Conservation (phyloP, 2,888 invertebrate species). For the Epistrophe grossulariae region DNA sequence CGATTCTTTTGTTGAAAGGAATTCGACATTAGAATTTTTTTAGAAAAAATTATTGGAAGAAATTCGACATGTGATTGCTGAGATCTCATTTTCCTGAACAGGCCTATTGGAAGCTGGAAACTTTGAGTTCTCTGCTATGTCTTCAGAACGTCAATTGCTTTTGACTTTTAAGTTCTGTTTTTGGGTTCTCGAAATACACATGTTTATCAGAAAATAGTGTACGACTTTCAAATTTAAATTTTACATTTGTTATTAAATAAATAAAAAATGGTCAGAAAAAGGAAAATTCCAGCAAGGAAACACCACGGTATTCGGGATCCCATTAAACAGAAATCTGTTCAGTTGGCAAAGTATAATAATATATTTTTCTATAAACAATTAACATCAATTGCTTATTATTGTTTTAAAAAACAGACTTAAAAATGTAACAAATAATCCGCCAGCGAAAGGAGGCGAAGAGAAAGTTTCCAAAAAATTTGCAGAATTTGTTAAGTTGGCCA, state of each 20-base stretch:
- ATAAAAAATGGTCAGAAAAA: slow-evolving; percentile 84
- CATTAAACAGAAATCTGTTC: slow-evolving; percentile 87
- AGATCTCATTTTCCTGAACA: too few relatives aligned
- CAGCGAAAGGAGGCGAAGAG: slow-evolving; percentile 88
- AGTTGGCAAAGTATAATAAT: slow-evolving; percentile 86
- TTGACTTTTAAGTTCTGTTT: too few relatives aligned
- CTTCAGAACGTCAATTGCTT: too few relatives aligned
- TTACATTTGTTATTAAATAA: neutral
- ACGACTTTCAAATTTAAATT: neutral
- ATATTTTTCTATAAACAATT: neutral
- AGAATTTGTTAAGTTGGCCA: slow-evolving; percentile 86
- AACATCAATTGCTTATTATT: neutral
- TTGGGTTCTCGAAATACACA: too few relatives aligned
- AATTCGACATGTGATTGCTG: too few relatives aligned
- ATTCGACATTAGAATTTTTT: too few relatives aligned
- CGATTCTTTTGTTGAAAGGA: too few relatives aligned
- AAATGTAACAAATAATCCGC: slow-evolving; percentile 89
- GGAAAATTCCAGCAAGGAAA: slow-evolving; percentile 93
- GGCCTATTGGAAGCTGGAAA: too few relatives aligned
- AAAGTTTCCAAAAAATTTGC: slow-evolving; percentile 90
- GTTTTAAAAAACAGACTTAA: slow-evolving; percentile 45
- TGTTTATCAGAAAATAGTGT: neutral
- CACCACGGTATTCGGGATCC: slow-evolving; percentile 92
- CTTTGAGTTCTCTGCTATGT: too few relatives aligned
- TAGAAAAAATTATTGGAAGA: too few relatives aligned